Evolutionary conservation across 2,797 vertebrate genomes (phyloP).

Genomic region (Rhodeus uyekii): DNA sequence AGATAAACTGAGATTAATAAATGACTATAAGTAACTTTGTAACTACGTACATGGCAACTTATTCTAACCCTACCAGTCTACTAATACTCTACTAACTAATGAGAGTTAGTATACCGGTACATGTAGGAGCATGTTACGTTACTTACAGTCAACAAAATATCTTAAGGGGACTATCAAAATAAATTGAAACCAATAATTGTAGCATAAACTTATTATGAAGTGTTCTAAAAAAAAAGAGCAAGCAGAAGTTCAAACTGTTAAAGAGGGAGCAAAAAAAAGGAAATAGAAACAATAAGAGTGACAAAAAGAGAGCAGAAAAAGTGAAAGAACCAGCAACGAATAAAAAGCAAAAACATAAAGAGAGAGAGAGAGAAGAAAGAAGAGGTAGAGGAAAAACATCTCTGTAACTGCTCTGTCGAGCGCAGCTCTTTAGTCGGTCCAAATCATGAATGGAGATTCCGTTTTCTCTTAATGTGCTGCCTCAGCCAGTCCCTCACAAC

Average conservation of each 20-base stretch:
- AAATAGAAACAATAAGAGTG: not conserved
- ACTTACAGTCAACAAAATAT: no score
- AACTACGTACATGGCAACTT: no score
- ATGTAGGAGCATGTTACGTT: no score
- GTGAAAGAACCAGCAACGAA: not conserved
- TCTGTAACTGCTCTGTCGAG: conserved; percentile 27
- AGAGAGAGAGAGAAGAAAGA: not conserved
- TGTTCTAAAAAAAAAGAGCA: not conserved
- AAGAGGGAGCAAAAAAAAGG: not conserved
- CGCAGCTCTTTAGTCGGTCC: conserved; percentile 30
- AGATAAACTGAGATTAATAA: not conserved
- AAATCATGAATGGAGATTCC: conserved; percentile 75
- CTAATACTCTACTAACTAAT: no score
- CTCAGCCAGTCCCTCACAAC: conserved; percentile 82
- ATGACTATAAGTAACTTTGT: no score
- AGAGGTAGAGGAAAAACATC: conserved; percentile 12
- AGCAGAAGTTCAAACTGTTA: not conserved
- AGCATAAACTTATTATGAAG: not conserved
- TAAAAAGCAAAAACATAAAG: not conserved
- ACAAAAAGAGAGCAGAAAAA: not conserved
- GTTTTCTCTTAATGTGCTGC: conserved; percentile 73
- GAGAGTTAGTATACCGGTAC: no score
- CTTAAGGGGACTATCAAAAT: no score
- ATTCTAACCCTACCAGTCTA: no score
- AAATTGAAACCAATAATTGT: no score